These are phyloP conservation scores for Cheiracanthium punctorium DNA, from an alignment of 2,888 invertebrate species.

Conservation along the genomic window DNA sequence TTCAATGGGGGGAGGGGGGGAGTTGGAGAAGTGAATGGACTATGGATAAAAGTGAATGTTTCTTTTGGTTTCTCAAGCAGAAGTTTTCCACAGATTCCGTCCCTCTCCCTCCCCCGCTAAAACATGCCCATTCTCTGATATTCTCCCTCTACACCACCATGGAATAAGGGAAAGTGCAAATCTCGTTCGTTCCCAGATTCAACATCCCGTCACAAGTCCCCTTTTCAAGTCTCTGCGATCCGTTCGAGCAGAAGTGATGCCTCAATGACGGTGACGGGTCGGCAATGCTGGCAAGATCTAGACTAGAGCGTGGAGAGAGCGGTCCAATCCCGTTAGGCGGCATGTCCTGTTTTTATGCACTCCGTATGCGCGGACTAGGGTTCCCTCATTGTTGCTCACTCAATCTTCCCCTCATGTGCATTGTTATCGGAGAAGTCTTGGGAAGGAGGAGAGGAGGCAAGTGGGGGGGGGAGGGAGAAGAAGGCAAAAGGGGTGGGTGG, in stretches of 20 bases:
- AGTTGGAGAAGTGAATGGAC: too few relatives aligned
- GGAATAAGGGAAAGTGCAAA: constrained; percentile 4
- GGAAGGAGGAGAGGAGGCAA: background rate
- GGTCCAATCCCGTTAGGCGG: background rate
- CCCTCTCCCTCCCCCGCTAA: background rate
- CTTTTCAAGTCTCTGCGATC: background rate
- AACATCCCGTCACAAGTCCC: constrained; percentile 7
- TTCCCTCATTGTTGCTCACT: constrained; percentile 9
- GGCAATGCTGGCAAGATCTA: background rate
- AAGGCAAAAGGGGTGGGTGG: background rate
- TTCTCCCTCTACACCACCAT: background rate
- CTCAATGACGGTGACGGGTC: background rate
- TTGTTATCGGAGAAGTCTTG: constrained; percentile 17
- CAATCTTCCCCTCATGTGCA: constrained; percentile 3
- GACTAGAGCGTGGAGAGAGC: background rate
- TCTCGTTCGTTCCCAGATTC: constrained; percentile 4
- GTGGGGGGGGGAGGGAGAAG: background rate
- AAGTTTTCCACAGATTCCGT: too few relatives aligned
- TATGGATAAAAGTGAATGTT: too few relatives aligned
- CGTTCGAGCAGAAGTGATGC: constrained; percentile 11
- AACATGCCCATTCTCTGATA: background rate
- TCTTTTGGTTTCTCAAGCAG: background rate
- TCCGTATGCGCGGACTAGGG: background rate
- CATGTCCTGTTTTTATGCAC: constrained; percentile 16
- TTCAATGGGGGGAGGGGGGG: background rate